Base-by-base conservation (phyloP, 2,888 invertebrate species). In the Drosophila pseudotakahashii region DNA sequence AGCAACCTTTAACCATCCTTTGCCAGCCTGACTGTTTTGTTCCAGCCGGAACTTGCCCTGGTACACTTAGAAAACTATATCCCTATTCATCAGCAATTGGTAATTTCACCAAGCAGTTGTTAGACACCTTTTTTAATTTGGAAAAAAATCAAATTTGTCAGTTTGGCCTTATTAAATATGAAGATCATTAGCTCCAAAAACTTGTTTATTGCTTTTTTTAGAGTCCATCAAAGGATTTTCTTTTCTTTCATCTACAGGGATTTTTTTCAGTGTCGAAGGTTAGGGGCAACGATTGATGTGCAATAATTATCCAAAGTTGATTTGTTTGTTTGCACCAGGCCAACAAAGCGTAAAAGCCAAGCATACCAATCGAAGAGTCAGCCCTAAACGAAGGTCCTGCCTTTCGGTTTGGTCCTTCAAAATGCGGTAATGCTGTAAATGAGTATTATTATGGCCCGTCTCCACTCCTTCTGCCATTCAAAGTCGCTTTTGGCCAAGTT, bases 261-360 rank as follows among this genome's bases (percentile, higher is more conserved):
- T 34, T 11, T 3, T 7, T 11, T 10, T 3, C 10, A 34, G 42
- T 58, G 63, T 10, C 19, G 13, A 30, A n/a, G 19, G 26, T 39
- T n/a, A n/a, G 44, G 44, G 53, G 41, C 37, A 13, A 81, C 78
- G 87, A 90, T 89, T 88, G 89, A 89, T 89, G 89, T 84, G 88
- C 78, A 82, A 88, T 90, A 90, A 90, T 90, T 90, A 88, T 89
- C 89, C 82, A 81, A 89, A 89, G 88, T 90, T 89, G 88, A 87
- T 90, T 90, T 89, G 88, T 89, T 89, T 89, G 88, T 88, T 88
- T 90, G 89, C 81, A 81, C 77, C 63, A 72, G 79, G 61, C 84
- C 75, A 75, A 77, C 81, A 81, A 81, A 81, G 81, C 81, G 81
- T 78, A 77, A 78, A 81, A 81, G 87, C 84, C 87, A 84, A 78